Evolutionary conservation across 2,113 vertebrate species (phyloP), one percentile per base, ranked within the genome.

Genomic region (Chlamydotis undulata): DNA sequence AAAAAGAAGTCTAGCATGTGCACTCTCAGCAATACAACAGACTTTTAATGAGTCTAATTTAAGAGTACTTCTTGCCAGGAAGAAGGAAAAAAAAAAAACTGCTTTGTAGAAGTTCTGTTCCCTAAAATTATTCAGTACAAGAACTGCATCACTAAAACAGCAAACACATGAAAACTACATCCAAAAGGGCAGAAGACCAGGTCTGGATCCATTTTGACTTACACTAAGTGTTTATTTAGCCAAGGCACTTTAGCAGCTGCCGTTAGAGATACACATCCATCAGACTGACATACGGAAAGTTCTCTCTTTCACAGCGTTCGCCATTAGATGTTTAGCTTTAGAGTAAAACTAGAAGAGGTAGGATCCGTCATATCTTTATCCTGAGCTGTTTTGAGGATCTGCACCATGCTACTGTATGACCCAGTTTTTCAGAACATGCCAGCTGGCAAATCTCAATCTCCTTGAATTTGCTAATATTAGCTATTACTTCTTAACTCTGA

Each of bases 21-120:
- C 64, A 63, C 18, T 74, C 3, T 77, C 68, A 83, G n/a, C 63
- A 89, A 53, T 45, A 68, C 49, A 90, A 59, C 23, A 61, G 50
- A 86, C 77, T 80, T 93, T 74, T 86, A 86, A 83, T 95, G 79
- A 81, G 50, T 59, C 52, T 80, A 53, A 70, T 92, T 86, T 89
- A 63, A 77, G 50, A 67, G 29, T 70, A 59, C 18, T 83, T 83
- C 41, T 81, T 5, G 1, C n/a, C 73, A 89, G 33, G 37, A 83
- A 79, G 6, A 64, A 55, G 9, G 12, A 78, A 39, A 7, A 1
- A 4, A 2, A 71, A 90, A 63, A 89, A 78, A 39, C 9, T 37
- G 4, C 21, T 57, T 53, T 53, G 16, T 70, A 29, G 21, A 85
- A 90, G 19, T 78, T 79, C 17, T 53, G 3, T 41, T 82, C 26